A percentile compares a stretch with the other conserved stretches of the same genome.
These are phyloP conservation scores for Brenthis hecate DNA, from an alignment of 2,888 invertebrate species.

Conservation along the genomic window DNA sequence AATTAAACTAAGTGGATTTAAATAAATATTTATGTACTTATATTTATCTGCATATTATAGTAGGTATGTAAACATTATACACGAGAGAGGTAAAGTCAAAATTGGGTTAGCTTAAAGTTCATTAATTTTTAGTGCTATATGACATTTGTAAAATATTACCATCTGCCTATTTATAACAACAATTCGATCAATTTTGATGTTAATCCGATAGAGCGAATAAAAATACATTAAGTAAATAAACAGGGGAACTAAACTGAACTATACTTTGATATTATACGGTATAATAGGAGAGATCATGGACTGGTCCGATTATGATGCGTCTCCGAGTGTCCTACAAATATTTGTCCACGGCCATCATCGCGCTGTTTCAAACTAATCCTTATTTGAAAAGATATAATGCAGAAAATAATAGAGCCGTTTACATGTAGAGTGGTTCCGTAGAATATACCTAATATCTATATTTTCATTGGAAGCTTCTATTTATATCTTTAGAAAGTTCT, in stretches of 20 bases:
- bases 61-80: too few relatives aligned
- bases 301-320: conserved; percentile 52
- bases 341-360: conserved; percentile 66
- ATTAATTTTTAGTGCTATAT: too few relatives aligned
- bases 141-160: not conserved
- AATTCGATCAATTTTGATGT: conserved; percentile 17
- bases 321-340: conserved; percentile 65
- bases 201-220: conserved; percentile 31
- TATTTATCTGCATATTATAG: too few relatives aligned
- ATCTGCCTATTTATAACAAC: conserved; percentile 16
- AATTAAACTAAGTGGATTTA: too few relatives aligned
- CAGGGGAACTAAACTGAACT: conserved; percentile 20
- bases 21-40: too few relatives aligned
- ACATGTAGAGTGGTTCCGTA: conserved; percentile 37
- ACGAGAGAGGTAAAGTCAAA: too few relatives aligned
- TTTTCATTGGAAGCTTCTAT: not conserved
- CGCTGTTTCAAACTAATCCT: conserved; percentile 66
- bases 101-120: too few relatives aligned
- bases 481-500: not conserved
- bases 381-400: conserved; percentile 52
- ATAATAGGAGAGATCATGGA: conserved; percentile 59
- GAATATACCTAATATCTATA: not conserved
- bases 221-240: conserved; percentile 38
- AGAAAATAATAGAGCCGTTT: conserved; percentile 42
- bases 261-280: conserved; percentile 48